These are phyloP conservation scores for Pentalonia nigronervosa DNA, from an alignment of 1,140 invertebrate genomes.

Conservation along the genomic window DNA sequence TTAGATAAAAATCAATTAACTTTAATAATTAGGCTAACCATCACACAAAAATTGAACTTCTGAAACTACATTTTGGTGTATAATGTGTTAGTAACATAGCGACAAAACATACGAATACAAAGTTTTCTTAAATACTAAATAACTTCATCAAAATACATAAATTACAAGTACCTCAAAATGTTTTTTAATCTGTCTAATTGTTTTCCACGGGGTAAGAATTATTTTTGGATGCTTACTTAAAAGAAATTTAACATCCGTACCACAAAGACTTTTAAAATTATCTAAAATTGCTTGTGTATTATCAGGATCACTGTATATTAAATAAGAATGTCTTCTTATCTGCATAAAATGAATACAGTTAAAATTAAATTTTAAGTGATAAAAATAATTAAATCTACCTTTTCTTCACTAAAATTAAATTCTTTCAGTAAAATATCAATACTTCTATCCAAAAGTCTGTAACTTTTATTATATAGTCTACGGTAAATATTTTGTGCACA, in stretches of 20 bases:
- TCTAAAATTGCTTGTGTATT: constrained; percentile 36
- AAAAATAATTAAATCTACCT: not conserved
- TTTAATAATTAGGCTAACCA: too few species aligned
- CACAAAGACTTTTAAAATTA: constrained; percentile 43
- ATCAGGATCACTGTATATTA: constrained; percentile 48
- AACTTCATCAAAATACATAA: too few species aligned
- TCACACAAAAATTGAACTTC: too few species aligned
- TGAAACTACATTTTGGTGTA: too few species aligned
- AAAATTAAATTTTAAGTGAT: not conserved
- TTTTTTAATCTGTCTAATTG: constrained; percentile 8
- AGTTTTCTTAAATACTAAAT: not conserved
- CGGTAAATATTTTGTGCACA: constrained; percentile 8
- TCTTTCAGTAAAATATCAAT: constrained; percentile 38
- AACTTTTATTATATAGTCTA: constrained; percentile 38
- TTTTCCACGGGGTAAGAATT: constrained; percentile 12
- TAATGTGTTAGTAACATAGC: too few species aligned
- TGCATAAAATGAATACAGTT: not conserved
- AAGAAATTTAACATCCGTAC: not conserved
- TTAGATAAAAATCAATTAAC: too few species aligned
- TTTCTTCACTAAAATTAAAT: constrained; percentile 31
- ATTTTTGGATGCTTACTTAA: constrained; percentile 50
- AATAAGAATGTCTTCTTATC: constrained; percentile 39
- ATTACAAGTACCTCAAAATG: constrained; percentile 31
- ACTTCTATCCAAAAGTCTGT: constrained; percentile 24
- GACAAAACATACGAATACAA: too few species aligned